phyloP scores from a whole-genome alignment of 2,113 vertebrate genomes.

The Gymnorhina tibicen region DNA sequence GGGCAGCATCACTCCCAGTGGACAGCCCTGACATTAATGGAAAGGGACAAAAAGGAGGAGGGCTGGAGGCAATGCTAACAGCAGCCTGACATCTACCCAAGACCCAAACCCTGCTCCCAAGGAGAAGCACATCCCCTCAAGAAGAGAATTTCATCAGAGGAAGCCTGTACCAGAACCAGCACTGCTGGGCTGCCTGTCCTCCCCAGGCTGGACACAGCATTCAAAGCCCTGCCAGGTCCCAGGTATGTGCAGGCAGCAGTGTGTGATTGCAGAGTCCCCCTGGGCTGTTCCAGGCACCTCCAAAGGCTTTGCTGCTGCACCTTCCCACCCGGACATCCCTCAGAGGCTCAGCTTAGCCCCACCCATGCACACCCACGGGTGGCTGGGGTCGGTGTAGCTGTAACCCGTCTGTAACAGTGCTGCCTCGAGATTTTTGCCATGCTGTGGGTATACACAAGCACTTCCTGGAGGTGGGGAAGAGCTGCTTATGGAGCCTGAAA shows the following conservation, averaged over 20 bases:
- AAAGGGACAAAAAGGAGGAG: neutral
- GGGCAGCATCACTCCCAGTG: neutral
- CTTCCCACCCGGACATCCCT: neutral
- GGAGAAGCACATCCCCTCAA: neutral
- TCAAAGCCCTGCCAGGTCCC: neutral
- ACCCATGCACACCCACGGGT: neutral
- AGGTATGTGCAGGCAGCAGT: neutral
- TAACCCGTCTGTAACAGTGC: neutral
- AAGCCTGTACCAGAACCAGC: neutral
- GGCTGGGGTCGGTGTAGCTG: accelerated
- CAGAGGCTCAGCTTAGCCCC: neutral
- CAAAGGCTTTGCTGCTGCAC: neutral
- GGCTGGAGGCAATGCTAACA: neutral
- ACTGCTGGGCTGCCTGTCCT: neutral
- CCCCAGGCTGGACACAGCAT: neutral
- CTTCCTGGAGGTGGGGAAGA: neutral
- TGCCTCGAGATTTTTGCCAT: neutral
- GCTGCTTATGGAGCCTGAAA: neutral
- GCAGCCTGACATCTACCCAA: neutral
- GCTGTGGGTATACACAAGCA: neutral
- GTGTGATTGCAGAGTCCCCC: neutral
- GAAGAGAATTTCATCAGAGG: neutral
- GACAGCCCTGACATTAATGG: neutral
- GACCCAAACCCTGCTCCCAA: neutral
- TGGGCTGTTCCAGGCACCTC: neutral